Evolutionary conservation across 2,888 invertebrate species (phyloP).

Genomic region (Aphrophora alni): DNA sequence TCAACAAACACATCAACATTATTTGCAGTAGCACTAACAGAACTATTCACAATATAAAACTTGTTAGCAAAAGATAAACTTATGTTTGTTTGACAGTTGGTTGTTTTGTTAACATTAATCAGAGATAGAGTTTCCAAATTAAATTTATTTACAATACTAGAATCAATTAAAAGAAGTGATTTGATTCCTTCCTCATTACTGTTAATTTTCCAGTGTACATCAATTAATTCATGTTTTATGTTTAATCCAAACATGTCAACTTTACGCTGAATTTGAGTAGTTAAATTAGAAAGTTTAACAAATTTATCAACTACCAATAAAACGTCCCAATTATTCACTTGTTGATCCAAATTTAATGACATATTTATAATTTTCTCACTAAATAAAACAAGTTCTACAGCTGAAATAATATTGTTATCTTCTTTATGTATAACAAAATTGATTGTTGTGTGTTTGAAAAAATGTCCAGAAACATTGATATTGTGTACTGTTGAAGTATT

Average conservation of each 20-base stretch:
- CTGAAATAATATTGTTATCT: neutral
- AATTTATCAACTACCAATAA: neutral
- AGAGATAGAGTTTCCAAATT: neutral
- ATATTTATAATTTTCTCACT: neutral
- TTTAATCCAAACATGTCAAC: neutral
- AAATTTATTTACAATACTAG: neutral
- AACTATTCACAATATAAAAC: too few relatives aligned
- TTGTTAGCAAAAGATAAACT: neutral
- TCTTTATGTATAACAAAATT: neutral
- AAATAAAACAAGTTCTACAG: neutral
- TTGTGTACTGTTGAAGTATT: neutral
- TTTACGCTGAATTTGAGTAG: neutral
- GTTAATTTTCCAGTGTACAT: neutral
- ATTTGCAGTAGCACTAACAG: too few relatives aligned
- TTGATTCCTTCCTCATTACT: neutral
- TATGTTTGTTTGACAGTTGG: neutral
- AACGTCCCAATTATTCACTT: neutral
- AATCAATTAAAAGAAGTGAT: neutral
- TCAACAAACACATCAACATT: neutral
- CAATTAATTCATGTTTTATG: neutral
- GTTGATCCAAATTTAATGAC: neutral
- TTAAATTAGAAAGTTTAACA: neutral
- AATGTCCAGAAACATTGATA: neutral
- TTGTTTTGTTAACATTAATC: neutral
- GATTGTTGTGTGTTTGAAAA: neutral